phyloP scores from a whole-genome alignment of 2,797 vertebrate species.

The Discoglossus pictus region DNA sequence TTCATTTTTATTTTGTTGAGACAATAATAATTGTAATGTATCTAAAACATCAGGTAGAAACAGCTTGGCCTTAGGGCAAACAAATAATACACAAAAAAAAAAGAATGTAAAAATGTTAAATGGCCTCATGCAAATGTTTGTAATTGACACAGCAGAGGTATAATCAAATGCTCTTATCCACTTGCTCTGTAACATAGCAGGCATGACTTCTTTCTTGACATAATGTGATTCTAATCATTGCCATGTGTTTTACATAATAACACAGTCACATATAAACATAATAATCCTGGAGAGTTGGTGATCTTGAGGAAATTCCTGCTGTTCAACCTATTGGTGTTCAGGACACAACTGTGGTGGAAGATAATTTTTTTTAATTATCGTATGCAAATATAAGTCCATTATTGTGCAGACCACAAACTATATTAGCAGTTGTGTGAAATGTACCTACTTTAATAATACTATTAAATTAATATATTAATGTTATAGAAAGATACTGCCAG shows the following conservation, averaged over 20 bases:
- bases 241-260: conserved; percentile 6
- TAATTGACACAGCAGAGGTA: conserved; percentile 16
- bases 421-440: no score
- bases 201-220: conserved; percentile 7
- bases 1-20: not conserved
- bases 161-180: conserved; percentile 18
- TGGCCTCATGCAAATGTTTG: conserved; percentile 10
- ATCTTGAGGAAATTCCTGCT: conserved; percentile 7
- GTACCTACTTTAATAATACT: no score
- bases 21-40: not conserved
- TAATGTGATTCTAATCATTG: conserved; percentile 26
- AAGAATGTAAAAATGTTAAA: conserved; percentile 8
- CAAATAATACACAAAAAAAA: conserved; percentile 5
- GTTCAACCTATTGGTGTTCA: conserved; percentile 5
- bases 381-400: conserved; percentile 8
- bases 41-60: conserved; percentile 4
- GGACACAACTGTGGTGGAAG: not conserved
- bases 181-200: not conserved
- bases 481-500: no score
- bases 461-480: no score
- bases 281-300: conserved; percentile 6
- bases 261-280: conserved; percentile 7
- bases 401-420: no score
- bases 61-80: not conserved
- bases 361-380: not conserved